A percentile compares a stretch with the other conserved stretches of the same genome.
These are phyloP conservation scores for Heliconius melpomene DNA, from an alignment of 1,140 invertebrate species.

Conservation along the genomic window DNA sequence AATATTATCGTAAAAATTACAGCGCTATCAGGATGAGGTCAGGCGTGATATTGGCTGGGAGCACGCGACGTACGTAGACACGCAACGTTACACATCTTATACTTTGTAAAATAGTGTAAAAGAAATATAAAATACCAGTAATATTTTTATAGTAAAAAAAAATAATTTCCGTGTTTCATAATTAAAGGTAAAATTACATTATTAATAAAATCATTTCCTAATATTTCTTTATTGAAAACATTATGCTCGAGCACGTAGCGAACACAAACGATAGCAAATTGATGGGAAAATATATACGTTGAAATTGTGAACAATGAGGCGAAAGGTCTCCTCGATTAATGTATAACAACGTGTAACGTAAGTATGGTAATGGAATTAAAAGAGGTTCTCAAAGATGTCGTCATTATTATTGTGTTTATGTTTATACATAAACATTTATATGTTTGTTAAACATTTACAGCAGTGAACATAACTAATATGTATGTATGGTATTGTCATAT, in stretches of 20 bases:
- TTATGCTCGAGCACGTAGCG: conserved; percentile 13
- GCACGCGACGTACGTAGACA: conserved; percentile 45
- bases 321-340: conserved; percentile 11
- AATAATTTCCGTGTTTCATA: not conserved
- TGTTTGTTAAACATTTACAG: not conserved
- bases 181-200: not conserved
- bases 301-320: conserved; percentile 14
- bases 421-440: no score
- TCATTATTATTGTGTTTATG: not conserved
- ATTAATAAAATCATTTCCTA: conserved; percentile 1
- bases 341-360: conserved; percentile 4
- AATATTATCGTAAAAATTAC: conserved; percentile 53
- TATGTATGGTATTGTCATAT: not conserved
- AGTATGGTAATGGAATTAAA: conserved; percentile 9
- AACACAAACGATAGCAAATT: conserved; percentile 10
- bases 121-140: not conserved
- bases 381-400: not conserved
- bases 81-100: conserved; percentile 36
- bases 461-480: not conserved
- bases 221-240: conserved; percentile 11
- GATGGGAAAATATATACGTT: conserved; percentile 9
- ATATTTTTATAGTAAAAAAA: not conserved
- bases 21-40: conserved; percentile 43
- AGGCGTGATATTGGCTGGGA: conserved; percentile 45
- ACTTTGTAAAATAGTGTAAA: conserved; percentile 13